These are phyloP conservation scores for Poeciliopsis turrubarensis DNA, from an alignment of 2,113 vertebrate species.

Conservation along the genomic window DNA sequence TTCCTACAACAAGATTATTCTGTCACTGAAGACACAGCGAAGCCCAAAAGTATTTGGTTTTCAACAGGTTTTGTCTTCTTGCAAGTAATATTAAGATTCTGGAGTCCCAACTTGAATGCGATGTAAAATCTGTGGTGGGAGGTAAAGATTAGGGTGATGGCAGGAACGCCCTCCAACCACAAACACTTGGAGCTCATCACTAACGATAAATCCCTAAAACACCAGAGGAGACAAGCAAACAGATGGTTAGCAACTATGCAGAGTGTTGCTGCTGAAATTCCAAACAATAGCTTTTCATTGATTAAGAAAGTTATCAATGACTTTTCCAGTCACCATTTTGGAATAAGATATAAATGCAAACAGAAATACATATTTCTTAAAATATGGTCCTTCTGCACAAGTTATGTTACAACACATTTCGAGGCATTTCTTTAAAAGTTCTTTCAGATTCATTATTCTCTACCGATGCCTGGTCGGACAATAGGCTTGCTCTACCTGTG, in stretches of 20 bases:
- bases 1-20: no score
- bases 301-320: background rate
- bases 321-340: no score
- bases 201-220: background rate
- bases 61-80: no score
- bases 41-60: no score
- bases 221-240: background rate
- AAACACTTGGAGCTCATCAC: background rate
- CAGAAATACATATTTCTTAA: background rate
- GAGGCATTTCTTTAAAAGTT: background rate
- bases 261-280: background rate
- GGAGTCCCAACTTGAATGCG: no score
- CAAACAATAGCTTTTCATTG: background rate
- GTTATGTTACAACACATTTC: background rate
- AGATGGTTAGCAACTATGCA: background rate
- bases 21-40: no score
- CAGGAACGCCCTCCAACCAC: background rate
- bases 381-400: background rate
- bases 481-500: no score
- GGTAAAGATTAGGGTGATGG: background rate
- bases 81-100: no score
- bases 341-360: background rate
- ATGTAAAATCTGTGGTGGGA: no score
- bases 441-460: background rate
- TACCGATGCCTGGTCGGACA: no score